Conservation (phyloP, 2,888 invertebrate genomes). For the Leptopterna dolabrata region DNA sequence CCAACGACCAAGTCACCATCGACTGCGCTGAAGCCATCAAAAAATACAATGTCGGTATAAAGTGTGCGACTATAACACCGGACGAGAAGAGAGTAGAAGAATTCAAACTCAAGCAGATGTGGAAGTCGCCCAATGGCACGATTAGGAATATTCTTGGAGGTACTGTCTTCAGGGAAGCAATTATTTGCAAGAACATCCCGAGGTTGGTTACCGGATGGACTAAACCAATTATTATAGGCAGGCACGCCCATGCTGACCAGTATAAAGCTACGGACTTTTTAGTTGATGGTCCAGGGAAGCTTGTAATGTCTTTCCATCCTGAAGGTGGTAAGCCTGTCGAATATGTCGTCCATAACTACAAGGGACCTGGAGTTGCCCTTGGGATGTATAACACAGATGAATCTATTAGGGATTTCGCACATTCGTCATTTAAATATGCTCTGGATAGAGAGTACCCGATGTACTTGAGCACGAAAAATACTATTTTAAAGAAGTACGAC, state of each 20-base stretch:
- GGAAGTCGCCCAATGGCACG: slow-evolving; percentile 91
- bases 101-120: slow-evolving; percentile 88
- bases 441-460: slow-evolving; percentile 86
- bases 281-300: slow-evolving; percentile 88
- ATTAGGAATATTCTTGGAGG: slow-evolving; percentile 89
- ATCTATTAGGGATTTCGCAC: slow-evolving; percentile 93
- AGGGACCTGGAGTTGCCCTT: slow-evolving; percentile 90
- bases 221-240: slow-evolving; percentile 96
- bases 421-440: slow-evolving; percentile 93
- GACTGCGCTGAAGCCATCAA: slow-evolving; percentile 97
- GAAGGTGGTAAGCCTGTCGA: slow-evolving; percentile 72
- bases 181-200: slow-evolving; percentile 93
- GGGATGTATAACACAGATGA: slow-evolving; percentile 98
- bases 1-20: slow-evolving; percentile 94
- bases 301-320: slow-evolving; percentile 87
- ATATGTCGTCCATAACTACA: slow-evolving; percentile 85
- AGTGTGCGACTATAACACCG: slow-evolving; percentile 98
- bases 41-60: slow-evolving; percentile 97
- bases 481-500: slow-evolving; percentile 95
- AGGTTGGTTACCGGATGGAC: slow-evolving; percentile 94
- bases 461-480: slow-evolving; percentile 96
- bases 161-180: slow-evolving; percentile 86
- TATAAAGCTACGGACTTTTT: slow-evolving; percentile 97
- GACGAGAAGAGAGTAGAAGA: slow-evolving; percentile 96
- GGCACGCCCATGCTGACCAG: slow-evolving; percentile 97